Base-by-base conservation (phyloP, 2,797 vertebrate species). In the Oceanodroma leucorhoa region DNA sequence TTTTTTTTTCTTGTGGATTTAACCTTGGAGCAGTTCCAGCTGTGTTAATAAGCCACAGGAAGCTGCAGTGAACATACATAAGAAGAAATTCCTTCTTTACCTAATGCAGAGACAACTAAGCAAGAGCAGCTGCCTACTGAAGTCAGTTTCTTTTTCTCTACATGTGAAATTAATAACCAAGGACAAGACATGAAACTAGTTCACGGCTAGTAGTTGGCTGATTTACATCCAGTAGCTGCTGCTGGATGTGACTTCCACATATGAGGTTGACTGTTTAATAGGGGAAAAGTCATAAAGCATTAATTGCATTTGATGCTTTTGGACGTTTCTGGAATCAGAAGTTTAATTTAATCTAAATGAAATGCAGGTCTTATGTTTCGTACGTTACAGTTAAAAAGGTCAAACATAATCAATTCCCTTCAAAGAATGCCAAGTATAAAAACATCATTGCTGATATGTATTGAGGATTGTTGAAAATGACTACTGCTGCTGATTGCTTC, bases 41-140 rank as follows among this genome's bases (percentile, higher is more conserved):
- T 94, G 84, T 96, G 91, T 94, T 97, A 97, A 96, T 97, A 97
- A 97, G 77, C 70, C 83, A 93, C 94, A 95, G 95, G 94, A 97
- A 97, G 70, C 92, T 85, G 48, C 69, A 64, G 65, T 84, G 64
- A 87, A 89, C 27, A 48, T 71, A 87, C 61, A 88, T 83, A 89
- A 82, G 62, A 77, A 64, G 30, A 84, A 94, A 72, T 81, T 93
- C 20, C 30, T 92, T 87, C 43, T 95, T 93, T 93, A 80, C 75
- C 81, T 92, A 96, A 95, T 78, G 41, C 69, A 95, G 82, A 95
- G 80, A 83, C 41, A 64, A 64, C 79, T 96, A 97, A 96, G 32
- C 69, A 96, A 86, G 58, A 94, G 41, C 94, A 97, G 91, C 95
- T 96, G 93, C 66, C 89, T 72, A 50, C 19, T 83, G 72, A 91